Evolutionary conservation across 2,797 vertebrate genomes (phyloP).

Genomic region (Pseudochirops corinnae): DNA sequence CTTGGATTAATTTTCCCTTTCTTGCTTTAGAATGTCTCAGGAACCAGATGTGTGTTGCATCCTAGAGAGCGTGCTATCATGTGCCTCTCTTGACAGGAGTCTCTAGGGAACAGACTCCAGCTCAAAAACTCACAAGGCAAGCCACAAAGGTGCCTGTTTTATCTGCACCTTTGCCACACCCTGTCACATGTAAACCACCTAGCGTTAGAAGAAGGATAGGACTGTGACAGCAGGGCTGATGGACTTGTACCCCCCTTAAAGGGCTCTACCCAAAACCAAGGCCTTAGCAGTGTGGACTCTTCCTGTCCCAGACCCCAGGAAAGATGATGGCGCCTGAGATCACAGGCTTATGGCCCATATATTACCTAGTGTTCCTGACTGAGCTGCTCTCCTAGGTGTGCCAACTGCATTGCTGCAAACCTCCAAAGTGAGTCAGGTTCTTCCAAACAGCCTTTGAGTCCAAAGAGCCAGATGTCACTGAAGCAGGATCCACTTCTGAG

Average conservation of each 20-base stretch:
- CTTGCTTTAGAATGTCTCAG: not conserved
- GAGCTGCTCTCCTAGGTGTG: not conserved
- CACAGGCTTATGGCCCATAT: not conserved
- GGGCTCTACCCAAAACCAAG: not conserved
- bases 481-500: not conserved
- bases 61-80: not conserved
- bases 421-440: not conserved
- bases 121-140: not conserved
- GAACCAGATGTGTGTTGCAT: not conserved
- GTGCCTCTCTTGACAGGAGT: not conserved
- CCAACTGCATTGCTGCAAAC: fast-evolving
- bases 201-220: not conserved
- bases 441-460: not conserved
- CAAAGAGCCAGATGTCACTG: not conserved
- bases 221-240: not conserved
- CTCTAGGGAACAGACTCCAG: not conserved
- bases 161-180: not conserved
- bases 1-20: not conserved
- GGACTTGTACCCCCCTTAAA: not conserved
- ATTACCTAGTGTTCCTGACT: fast-evolving
- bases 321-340: not conserved
- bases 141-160: fast-evolving
- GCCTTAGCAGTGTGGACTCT: fast-evolving
- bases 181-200: not conserved
- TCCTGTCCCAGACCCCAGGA: fast-evolving